A percentile compares a stretch with the other conserved stretches of the same genome.
These are phyloP conservation scores for Phaethon lepturus DNA, from an alignment of 2,113 vertebrate species.

Conservation along the genomic window DNA sequence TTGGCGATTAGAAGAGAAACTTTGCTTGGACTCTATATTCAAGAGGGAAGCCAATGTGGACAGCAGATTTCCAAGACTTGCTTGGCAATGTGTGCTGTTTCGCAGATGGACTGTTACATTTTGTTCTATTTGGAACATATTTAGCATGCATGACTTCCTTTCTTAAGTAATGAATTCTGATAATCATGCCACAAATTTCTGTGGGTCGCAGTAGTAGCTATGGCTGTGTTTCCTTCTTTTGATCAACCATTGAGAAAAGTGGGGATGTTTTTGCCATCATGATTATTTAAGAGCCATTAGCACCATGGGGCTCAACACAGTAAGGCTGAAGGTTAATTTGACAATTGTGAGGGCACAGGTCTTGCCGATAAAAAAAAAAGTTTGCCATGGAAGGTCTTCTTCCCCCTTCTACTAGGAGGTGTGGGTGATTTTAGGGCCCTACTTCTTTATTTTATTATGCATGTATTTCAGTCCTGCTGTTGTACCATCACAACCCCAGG, in stretches of 20 bases:
- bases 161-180: constrained; percentile 61
- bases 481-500: background rate
- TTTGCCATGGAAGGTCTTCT: background rate
- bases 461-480: background rate
- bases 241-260: background rate
- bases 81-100: constrained; percentile 38
- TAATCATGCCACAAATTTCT: constrained; percentile 36
- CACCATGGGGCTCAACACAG: background rate
- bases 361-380: background rate
- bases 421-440: background rate
- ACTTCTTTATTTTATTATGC: background rate
- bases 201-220: constrained; percentile 26
- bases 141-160: constrained; percentile 66
- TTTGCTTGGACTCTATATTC: constrained; percentile 46
- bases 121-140: constrained; percentile 70
- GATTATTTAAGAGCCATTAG: background rate
- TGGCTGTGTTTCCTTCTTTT: background rate
- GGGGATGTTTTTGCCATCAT: background rate
- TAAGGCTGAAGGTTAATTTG: background rate
- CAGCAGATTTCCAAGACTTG: constrained; percentile 67
- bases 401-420: background rate
- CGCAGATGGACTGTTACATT: constrained; percentile 64
- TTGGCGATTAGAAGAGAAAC: constrained; percentile 9
- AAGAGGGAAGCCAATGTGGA: constrained; percentile 55
- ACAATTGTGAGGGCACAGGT: background rate